Base-by-base conservation (phyloP, 2,888 invertebrate species). In the Mactromeris polynyma region DNA sequence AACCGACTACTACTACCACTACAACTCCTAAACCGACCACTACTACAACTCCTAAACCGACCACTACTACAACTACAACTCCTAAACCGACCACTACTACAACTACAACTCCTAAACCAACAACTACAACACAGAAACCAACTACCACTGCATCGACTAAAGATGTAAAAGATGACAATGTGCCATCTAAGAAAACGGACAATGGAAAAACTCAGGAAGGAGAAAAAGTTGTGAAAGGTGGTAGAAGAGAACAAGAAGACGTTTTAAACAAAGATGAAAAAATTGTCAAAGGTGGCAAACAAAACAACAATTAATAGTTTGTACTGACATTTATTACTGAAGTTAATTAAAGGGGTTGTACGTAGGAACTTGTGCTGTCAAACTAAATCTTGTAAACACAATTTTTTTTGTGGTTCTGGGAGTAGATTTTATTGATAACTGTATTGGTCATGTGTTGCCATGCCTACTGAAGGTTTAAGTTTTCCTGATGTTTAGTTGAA, bases 11-110 rank as follows among this genome's bases (percentile, higher is more conserved):
- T 31, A 78, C 83, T 21, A 79, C 87, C 21, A 86, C 86, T 19
- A 81, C 89, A 19, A 81, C 89, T 7, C 80, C 81, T 46, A 78
- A 80, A 58, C 80, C 86, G n/a, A 82, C 89, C 1, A 86, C 86
- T 38, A 86, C 89, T 14, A 83, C 89, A 0, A 83, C 83, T 31
- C 26, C 26, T 19, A 85, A 46, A 81, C 86, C 86, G 54, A 85
- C 31, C 17, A 31, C 82, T 58, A 54, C 85, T 14, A 80, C 85
- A 26, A 85, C 85, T n/a, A 54, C 79, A 0, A 31, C 83, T 78
- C 38, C 33, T 19, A 77, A 83, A 80, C 83, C 87, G 14, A 46
- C 81, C 0, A 83, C 33, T 33, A 64, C 83, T 33, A 33, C 80
- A 36, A 85, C 85, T n/a, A 54, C 79, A 0, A 31, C 83, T 78